Percentiles rank a stretch among this genome's conserved stretches.
Evolutionary conservation across 2,113 vertebrate genomes (phyloP).

Genomic region (Plecturocebus donacophilus): DNA sequence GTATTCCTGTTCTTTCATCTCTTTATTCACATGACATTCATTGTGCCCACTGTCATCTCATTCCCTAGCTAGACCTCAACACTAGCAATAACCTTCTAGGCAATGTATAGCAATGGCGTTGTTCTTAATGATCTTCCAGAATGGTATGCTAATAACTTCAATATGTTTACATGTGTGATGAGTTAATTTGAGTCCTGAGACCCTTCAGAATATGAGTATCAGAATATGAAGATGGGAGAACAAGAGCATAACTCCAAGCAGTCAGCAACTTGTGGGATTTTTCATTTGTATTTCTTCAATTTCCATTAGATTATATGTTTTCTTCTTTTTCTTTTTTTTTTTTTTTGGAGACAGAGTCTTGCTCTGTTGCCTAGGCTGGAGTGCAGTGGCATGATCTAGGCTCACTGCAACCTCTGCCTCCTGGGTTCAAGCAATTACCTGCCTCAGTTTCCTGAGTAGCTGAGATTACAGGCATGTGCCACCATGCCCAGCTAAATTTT

Average conservation of each 20-base stretch:
- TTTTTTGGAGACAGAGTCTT: too few species aligned
- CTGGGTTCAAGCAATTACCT: too few species aligned
- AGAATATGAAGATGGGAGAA: conserved; percentile 6
- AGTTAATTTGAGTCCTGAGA: not conserved
- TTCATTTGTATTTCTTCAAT: not conserved
- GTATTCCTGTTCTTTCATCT: not conserved
- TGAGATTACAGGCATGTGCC: too few species aligned
- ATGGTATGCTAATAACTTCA: not conserved
- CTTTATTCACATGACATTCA: not conserved
- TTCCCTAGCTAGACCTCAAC: not conserved
- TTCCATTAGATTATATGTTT: not conserved
- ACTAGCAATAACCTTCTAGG: not conserved
- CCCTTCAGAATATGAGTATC: not conserved
- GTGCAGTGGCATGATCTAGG: too few species aligned
- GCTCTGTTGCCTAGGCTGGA: too few species aligned
- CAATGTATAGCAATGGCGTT: not conserved
- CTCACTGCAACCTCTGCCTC: too few species aligned
- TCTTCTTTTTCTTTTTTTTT: not conserved
- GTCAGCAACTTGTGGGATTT: not conserved
- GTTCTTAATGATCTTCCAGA: conserved; percentile 13
- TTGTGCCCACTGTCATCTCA: not conserved
- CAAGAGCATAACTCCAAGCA: not conserved
- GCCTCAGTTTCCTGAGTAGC: too few species aligned
- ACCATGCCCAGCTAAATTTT: too few species aligned
- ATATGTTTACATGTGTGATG: not conserved